Evolutionary conservation across 1,140 invertebrate species (phyloP), one percentile per base, ranked within the genome.

Genomic region (Cydia fagiglandana): DNA sequence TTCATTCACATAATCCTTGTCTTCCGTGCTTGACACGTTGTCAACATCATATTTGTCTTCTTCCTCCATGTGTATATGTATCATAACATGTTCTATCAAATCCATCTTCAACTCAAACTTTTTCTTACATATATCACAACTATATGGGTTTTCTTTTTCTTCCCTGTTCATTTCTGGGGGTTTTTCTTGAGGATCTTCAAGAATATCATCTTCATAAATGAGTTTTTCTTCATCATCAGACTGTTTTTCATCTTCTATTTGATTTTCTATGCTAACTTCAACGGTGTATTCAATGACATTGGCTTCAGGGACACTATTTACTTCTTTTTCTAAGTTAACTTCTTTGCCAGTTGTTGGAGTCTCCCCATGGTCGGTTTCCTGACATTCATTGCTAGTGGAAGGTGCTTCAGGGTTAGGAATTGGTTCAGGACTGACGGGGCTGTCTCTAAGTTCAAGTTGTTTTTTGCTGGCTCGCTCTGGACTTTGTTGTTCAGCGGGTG

Each of bases 41-140:
- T 56, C n/a, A 0, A 17, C 53, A 56, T n/a, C n/a, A 56, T 56
- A 3, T 56, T 7, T 56, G 4, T 56, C 53, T 17, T 56, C 53
- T 17, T 56, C 13, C 53, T 56, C 13, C 53, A 56, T 56, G 53
- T 56, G 53, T 56, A 56, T 56, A 56, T 56, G 53, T 17, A 56
- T 2, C 53, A 17, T 56, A 7, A 56, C 53, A 56, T 56, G 53
- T 56, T 56, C 53, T n/a, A 56, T 56, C 6, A 56, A 56, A 56
- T 17, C n/a, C 6, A 56, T 56, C n/a, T 56, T 56, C 53, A 4
- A 56, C 15, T 7, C 53, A 56, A 56, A 56, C n/a, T 17, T 17
- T 56, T 56, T n/a, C n/a, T 56, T 56, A 56, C 53, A 56, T 17
- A 56, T 56, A 17, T 56, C 53, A 56, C 53, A 56, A 15, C 2